Base-by-base conservation (phyloP, 2,113 vertebrate species). In the Diglossa brunneiventris region DNA sequence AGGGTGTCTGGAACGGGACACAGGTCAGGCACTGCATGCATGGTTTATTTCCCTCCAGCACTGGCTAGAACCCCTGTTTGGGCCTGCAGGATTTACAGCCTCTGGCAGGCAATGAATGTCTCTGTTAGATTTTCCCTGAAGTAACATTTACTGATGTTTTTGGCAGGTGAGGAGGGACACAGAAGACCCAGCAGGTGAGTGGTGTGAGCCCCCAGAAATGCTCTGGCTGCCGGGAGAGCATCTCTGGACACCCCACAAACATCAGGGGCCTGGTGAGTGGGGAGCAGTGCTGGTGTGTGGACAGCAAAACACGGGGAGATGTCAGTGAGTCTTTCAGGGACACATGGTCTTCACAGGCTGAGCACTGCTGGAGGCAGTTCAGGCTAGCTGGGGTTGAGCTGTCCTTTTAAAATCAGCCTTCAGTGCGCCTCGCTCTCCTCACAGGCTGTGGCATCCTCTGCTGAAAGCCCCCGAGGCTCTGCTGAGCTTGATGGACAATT, bases 401-500 rank as follows among this genome's bases (percentile, higher is more conserved):
- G 46, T 86, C 79, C 90, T 92, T 95, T 96, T 86, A 93, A 93
- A 92, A 93, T 39, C 83, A 89, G 83, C 70, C 88, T 73, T 86
- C 26, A 1, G 62, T 69, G 52, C 0, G 19, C 52, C 39, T 91
- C 3, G 1, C 75, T 84, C 53, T 95, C 59, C 83, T 94, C 75
- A 55, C 13, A 89, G 84, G 83, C 92, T 80, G 92, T 94, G 90
- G 90, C 88, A 90, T 94, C 75, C 94, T 96, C 86, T 89, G 89
- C 88, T 94, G 95, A 97, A 96, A 95, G 79, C 92, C 94, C 94
- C 83, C 1, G 64, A 94, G 95, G 90, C 90, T 94, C 83, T 90
- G 83, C 92, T 93, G 92, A 94, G 90, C 90, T 95, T 96, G 94
- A 97, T 92, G 96, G 96, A 96, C 96, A 97, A 96, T 92, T 93